phyloP scores from a whole-genome alignment of 2,797 vertebrate species.

The Streptopelia turtur region DNA sequence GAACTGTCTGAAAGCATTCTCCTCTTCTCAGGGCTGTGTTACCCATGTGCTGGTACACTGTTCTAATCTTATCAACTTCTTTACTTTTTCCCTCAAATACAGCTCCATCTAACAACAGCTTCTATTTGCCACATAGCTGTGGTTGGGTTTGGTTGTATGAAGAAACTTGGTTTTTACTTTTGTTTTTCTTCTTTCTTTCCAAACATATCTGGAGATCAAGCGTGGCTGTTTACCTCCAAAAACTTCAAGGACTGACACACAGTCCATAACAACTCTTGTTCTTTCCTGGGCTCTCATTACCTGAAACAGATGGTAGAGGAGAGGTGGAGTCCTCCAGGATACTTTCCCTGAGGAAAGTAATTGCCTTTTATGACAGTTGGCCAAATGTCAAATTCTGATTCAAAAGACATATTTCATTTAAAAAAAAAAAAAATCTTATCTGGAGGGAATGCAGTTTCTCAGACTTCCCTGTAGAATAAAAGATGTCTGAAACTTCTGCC shows the following conservation, averaged over 20 bases:
- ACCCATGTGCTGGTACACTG: background rate
- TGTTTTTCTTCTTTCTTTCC: background rate
- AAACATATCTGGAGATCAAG: background rate
- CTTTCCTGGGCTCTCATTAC: background rate
- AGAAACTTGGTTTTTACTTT: background rate
- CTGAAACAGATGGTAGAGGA: conserved; percentile 19
- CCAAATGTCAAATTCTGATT: conserved; percentile 43
- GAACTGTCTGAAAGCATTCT: background rate
- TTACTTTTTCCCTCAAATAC: background rate
- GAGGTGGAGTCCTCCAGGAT: background rate
- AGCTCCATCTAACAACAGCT: background rate
- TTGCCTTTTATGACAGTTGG: background rate
- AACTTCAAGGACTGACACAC: background rate
- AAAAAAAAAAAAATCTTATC: background rate
- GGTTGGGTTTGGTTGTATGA: background rate
- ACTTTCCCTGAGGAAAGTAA: background rate
- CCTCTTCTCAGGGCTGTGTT: accelerated
- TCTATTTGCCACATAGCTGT: background rate
- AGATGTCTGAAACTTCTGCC: background rate
- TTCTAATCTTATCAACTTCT: background rate
- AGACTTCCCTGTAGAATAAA: background rate
- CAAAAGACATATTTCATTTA: background rate
- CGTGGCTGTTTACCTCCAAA: background rate
- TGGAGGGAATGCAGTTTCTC: background rate
- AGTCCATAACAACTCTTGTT: background rate